Evolutionary conservation across 2,888 invertebrate species (phyloP).

Genomic region (Notodonta ziczac): DNA sequence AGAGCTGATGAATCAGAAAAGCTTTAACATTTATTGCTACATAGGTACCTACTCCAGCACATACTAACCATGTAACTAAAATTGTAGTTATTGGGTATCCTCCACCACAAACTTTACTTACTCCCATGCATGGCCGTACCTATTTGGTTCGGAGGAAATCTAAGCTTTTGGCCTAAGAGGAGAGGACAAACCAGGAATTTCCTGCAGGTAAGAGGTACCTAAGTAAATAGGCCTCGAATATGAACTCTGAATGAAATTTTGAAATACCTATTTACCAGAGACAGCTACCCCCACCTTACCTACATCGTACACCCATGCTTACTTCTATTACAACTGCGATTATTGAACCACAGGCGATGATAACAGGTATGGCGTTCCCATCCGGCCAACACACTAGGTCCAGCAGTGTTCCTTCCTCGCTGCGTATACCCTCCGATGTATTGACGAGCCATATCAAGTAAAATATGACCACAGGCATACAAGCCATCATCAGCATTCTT

Average conservation of each 20-base stretch:
- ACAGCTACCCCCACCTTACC: not conserved
- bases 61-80: too few relatives aligned
- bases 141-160: too few relatives aligned
- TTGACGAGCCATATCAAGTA: slow-evolving; percentile 78
- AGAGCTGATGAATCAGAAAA: slow-evolving; percentile 29
- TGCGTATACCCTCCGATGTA: slow-evolving; percentile 75
- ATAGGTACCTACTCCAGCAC: slow-evolving; percentile 2
- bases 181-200: too few relatives aligned
- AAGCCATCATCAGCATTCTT: slow-evolving; percentile 76
- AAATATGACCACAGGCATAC: slow-evolving; percentile 76
- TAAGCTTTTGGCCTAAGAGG: too few relatives aligned
- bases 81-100: too few relatives aligned
- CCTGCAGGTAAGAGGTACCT: too few relatives aligned
- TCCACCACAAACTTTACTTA: too few relatives aligned
- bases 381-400: slow-evolving; percentile 80
- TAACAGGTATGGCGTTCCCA: slow-evolving; percentile 77
- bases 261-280: too few relatives aligned
- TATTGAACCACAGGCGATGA: slow-evolving; percentile 70
- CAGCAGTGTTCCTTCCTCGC: slow-evolving; percentile 73
- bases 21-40: not conserved
- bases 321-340: slow-evolving; percentile 78
- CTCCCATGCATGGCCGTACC: too few relatives aligned
- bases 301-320: slow-evolving; percentile 9
- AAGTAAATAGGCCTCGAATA: too few relatives aligned
- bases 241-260: too few relatives aligned